Conservation (phyloP, 2,113 vertebrate species). For the Pristiophorus japonicus region DNA sequence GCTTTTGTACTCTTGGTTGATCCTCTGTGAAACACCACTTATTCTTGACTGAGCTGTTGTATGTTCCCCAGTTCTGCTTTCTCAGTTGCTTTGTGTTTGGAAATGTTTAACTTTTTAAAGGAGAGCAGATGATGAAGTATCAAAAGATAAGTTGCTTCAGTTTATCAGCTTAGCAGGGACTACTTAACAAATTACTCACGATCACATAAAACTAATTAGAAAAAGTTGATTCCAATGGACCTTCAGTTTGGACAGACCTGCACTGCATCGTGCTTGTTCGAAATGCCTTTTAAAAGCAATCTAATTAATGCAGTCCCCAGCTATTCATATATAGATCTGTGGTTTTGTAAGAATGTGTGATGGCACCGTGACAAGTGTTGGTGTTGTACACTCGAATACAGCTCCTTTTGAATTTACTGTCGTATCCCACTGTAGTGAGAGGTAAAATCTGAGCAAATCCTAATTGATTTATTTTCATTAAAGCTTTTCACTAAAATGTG, state of each 20-base stretch:
- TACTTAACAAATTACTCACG: neutral
- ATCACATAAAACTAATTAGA: neutral
- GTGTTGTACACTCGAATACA: neutral
- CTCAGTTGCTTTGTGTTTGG: neutral
- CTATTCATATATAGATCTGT: neutral
- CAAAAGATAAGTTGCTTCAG: neutral
- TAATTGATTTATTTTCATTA: neutral
- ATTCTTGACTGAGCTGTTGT: neutral
- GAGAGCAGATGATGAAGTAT: neutral
- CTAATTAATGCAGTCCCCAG: neutral
- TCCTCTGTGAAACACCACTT: neutral
- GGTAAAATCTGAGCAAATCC: neutral
- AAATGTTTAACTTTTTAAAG: neutral
- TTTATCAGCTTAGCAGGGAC: neutral
- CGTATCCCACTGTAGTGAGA: neutral
- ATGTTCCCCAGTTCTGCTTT: neutral
- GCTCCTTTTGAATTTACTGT: neutral
- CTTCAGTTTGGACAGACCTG: neutral
- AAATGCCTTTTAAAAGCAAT: neutral
- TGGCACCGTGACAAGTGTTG: neutral
- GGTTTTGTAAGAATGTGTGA: neutral
- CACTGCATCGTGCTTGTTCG: neutral
- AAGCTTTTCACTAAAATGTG: neutral
- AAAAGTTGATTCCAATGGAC: neutral
- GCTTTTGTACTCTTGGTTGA: neutral